Base-by-base conservation (phyloP, 2,797 vertebrate genomes). In the Silurus lanzhouensis region DNA sequence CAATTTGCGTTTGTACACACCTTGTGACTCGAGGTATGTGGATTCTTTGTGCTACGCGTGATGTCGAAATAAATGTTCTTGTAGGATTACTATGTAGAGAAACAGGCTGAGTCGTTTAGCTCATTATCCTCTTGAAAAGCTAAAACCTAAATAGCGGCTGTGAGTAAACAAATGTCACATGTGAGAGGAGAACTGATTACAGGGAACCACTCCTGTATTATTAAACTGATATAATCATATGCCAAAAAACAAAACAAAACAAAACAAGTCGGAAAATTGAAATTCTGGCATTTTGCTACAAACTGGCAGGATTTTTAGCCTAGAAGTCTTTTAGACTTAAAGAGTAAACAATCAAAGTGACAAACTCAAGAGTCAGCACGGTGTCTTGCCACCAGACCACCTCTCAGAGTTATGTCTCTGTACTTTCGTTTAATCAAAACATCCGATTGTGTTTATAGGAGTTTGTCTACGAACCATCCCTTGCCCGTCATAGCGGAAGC, bases 341-440 rank as follows among this genome's bases (percentile, higher is more conserved):
- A 1, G 58, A 9, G 22, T 3, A n/a, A 64, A 46, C 60, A 10
- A 48, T 48, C 72, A 10, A 20, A 75, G 70, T 76, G 63, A 75
- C 76, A 63, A 61, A 8, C 31, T 89, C 76, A 68, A 80, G 67
- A 57, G 74, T 83, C 68, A 75, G 46, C 38, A 20, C 25, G 55
- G 20, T 13, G 72, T 19, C 22, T 63, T 81, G 57, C 15, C 70
- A 57, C 52, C 0, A 84, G 71, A 89, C 83, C 77, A 44, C 64
- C 74, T 70, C 85, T 83, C 52, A 83, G 25, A 84, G 66, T 83
- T 31, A 46, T 17, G 22, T 63, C 63, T 78, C 44, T 63, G 15
- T 64, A 38, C 38, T 38, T 38, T 0, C 4, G 38, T 38, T 38
- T 38, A 38, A 17, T 57, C 27, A 44, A 74, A 85, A 5, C 61